Conservation (phyloP, 53 echinoderm and acorn worm genomes). For the Mesocentrotus franciscanus region DNA sequence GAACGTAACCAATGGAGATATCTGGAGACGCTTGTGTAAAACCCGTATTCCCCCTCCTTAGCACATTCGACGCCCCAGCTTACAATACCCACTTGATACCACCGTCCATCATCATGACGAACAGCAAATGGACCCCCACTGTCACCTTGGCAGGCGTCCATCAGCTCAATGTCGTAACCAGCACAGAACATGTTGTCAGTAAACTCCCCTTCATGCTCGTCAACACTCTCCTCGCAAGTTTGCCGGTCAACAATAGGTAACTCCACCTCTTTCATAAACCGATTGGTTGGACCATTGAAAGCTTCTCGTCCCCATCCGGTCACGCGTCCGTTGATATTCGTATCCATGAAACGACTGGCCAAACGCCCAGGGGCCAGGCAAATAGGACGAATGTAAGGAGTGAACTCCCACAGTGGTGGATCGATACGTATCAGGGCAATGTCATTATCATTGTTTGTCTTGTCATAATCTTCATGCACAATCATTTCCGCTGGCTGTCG, state of each 20-base stretch:
- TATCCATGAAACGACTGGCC: constrained; percentile 28
- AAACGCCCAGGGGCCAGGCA: constrained; percentile 71
- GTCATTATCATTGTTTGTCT: constrained; percentile 65
- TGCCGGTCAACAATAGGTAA: constrained; percentile 71
- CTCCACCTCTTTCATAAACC: constrained; percentile 71
- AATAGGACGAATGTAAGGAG: constrained; percentile 77
- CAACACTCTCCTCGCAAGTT: constrained; percentile 41
- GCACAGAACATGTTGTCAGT: constrained; percentile 93
- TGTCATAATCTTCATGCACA: constrained; percentile 3
- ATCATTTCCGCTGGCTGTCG: constrained; percentile 59
- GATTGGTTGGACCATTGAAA: constrained; percentile 38
- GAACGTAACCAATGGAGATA: constrained; percentile 73
- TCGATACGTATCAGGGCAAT: constrained; percentile 79
- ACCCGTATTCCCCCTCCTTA: constrained; percentile 77
- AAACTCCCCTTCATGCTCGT: neutral
- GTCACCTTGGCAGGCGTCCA: constrained; percentile 87
- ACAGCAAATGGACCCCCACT: constrained; percentile 90
- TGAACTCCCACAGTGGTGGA: constrained; percentile 48
- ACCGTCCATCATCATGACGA: constrained; percentile 54
- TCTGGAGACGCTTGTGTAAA: constrained; percentile 78
- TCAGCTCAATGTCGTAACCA: constrained; percentile 67
- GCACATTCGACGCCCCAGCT: constrained; percentile 94
- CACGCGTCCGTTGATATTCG: constrained; percentile 48
- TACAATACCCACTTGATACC: constrained; percentile 86
- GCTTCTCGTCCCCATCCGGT: constrained; percentile 78